A percentile compares a stretch with the other conserved stretches of the same genome.
Evolutionary conservation across 2,797 vertebrate genomes (phyloP).

Genomic region (Propithecus perrieri): DNA sequence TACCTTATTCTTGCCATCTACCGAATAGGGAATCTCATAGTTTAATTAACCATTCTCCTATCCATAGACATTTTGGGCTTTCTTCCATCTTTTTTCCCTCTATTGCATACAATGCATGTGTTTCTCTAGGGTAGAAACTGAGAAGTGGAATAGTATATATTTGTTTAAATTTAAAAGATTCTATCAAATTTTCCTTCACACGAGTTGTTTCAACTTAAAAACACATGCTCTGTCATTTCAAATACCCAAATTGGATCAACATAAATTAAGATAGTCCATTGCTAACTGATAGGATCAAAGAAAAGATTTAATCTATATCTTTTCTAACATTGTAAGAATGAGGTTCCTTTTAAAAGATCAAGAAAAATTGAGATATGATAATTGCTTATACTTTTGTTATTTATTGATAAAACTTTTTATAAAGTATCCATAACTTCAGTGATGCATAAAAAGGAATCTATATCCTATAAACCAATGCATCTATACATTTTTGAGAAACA

Average conservation of each 20-base stretch:
- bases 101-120: background rate
- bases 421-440: background rate
- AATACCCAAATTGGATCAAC: background rate
- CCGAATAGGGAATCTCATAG: no score
- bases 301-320: background rate
- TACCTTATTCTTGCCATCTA: background rate
- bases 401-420: background rate
- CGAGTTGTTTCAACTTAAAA: background rate
- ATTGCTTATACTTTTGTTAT: background rate
- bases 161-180: conserved; percentile 1
- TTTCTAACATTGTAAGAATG: background rate
- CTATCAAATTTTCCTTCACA: background rate
- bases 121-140: background rate
- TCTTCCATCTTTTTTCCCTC: background rate
- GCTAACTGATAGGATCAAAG: background rate
- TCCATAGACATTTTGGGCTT: background rate
- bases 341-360: conserved; percentile 11
- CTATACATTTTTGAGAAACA: background rate
- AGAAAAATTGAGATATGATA: background rate
- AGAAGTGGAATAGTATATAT: background rate
- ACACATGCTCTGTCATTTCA: background rate
- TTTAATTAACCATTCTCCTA: background rate
- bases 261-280: background rate
- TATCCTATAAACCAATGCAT: background rate
- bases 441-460: background rate